Evolutionary conservation across 37 sponge, comb jelly and placozoan genomes (phyloP).

Genomic region (Halichondria panicea): DNA sequence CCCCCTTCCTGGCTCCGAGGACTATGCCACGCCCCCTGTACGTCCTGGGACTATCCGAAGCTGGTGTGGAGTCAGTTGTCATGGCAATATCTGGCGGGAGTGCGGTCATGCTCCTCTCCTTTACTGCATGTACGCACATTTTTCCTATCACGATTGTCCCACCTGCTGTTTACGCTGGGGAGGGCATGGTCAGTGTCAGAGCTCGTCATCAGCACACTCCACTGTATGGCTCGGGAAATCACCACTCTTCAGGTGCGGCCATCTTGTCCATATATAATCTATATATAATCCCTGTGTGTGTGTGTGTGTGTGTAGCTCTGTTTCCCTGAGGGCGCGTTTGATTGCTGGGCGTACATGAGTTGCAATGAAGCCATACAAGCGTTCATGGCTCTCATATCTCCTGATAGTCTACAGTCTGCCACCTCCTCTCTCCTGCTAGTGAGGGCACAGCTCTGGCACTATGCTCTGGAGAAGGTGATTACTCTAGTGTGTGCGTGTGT

Average conservation of each 20-base stretch:
- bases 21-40: conserved; percentile 13
- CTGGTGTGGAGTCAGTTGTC: conserved; percentile 31
- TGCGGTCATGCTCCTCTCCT: conserved; percentile 30
- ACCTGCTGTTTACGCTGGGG: conserved; percentile 39
- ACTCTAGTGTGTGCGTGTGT: not conserved
- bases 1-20: conserved; percentile 24
- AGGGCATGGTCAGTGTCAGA: conserved; percentile 53
- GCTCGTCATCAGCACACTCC: conserved; percentile 48
- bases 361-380: conserved; percentile 62
- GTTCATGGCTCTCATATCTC: conserved; percentile 39
- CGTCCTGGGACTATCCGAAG: conserved; percentile 64
- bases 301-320: conserved; percentile 20
- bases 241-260: conserved; percentile 50
- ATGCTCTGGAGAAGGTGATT: conserved; percentile 73
- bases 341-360: conserved; percentile 77
- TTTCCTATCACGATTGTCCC: conserved; percentile 40
- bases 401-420: conserved; percentile 41
- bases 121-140: conserved; percentile 62
- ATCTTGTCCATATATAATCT: too few relatives aligned
- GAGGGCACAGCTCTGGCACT: conserved; percentile 75
- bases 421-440: conserved; percentile 64
- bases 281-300: not conserved
- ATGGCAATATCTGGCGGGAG: conserved; percentile 37
- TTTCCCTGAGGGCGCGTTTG: conserved; percentile 51
- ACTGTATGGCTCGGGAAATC: conserved; percentile 65